Base-by-base conservation (phyloP, 2,888 invertebrate genomes). In the Mythimna loreyi region DNA sequence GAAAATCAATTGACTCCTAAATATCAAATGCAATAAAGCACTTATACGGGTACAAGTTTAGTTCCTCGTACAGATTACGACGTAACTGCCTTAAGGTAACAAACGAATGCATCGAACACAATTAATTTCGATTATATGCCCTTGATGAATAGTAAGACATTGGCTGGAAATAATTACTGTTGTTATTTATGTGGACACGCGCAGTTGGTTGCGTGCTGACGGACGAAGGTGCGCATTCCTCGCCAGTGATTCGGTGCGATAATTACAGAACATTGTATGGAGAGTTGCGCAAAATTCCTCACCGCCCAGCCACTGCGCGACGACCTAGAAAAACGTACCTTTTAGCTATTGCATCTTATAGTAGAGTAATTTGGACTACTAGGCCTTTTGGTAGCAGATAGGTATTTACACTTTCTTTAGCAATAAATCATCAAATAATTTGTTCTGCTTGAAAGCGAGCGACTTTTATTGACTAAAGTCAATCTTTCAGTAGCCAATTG, bases 131-230 rank as follows among this genome's bases (percentile, higher is more conserved):
- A 82, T 65, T 74, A 81, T 73, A 81, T 88, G 89, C 88, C 93
- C 92, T 94, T 94, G 93, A 91, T 94, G 93, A 91, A 91, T 85
- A 72, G 85, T 89, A 87, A 90, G 86, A 87, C 88, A 90, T 89
- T 89, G 85, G 88, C 76, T 84, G 67, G 80, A 87, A 89, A 90
- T 92, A 92, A 93, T 92, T 90, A 89, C 85, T 86, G 75, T 87
- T 87, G 87, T 90, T 87, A 89, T 82, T 84, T 85, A 84, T 87
- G 86, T 85, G 85, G 84, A 86, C 91, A 91, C 87, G 92, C 91
- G 87, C 75, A 70, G 77, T 85, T 85, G 85, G 79, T 87, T 90
- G 92, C 92, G 90, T 92, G 92, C 82, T 64, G 75, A 77, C 78
- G 69, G 65, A 74, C 60, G 75, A 81, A 78, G 77, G 79, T 80